Conservation (phyloP, 2,113 vertebrate species). For the Sylvilagus bachmani region DNA sequence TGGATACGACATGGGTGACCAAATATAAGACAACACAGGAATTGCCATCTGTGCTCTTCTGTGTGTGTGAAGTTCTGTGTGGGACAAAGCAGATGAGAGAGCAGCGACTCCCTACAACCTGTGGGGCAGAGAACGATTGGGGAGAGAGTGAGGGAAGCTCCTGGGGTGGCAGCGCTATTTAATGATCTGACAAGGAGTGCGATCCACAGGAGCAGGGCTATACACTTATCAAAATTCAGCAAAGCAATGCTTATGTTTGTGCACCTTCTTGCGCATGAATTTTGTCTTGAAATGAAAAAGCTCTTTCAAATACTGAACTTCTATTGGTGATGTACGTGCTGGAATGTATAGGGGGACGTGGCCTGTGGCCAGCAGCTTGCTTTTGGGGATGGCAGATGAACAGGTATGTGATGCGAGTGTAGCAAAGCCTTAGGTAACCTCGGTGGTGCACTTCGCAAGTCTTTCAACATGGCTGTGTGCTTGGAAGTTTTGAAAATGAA, state of each 20-base stretch:
- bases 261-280: background rate
- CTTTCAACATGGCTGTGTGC: background rate
- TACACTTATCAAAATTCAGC: background rate
- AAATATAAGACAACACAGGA: background rate
- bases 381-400: background rate
- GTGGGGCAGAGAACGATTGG: background rate
- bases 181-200: background rate
- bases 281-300: background rate
- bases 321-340: background rate
- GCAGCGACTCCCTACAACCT: background rate
- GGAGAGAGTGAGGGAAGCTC: background rate
- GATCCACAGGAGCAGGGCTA: background rate
- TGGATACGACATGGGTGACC: background rate
- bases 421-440: background rate
- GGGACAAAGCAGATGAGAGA: background rate
- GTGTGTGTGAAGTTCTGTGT: background rate
- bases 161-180: background rate
- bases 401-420: background rate
- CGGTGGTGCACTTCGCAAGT: background rate
- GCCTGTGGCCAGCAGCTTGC: background rate
- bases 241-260: background rate
- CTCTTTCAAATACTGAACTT: background rate
- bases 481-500: background rate
- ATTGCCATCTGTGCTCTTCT: background rate
- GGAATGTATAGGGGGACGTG: background rate